These are phyloP conservation scores for Ctenosaura bakeri DNA, from an alignment of 2,797 vertebrate genomes.

Conservation along the genomic window DNA sequence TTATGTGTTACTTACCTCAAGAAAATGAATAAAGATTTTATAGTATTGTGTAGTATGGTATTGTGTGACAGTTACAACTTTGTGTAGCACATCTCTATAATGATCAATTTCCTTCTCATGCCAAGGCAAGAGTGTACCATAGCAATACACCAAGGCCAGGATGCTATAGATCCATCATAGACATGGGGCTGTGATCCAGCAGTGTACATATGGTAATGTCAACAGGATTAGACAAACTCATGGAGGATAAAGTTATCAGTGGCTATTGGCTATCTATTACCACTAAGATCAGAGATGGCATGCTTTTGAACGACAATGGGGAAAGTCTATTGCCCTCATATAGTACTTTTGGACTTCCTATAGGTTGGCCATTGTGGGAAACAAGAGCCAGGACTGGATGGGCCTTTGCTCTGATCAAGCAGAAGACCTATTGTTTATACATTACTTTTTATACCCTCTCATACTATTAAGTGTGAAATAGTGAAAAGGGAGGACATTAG, in stretches of 20 bases:
- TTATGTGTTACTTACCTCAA: neutral
- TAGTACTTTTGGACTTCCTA: neutral
- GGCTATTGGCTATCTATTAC: neutral
- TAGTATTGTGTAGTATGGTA: neutral
- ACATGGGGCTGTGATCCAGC: neutral
- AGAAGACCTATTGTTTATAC: neutral
- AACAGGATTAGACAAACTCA: neutral
- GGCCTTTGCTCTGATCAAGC: neutral
- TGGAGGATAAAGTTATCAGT: neutral
- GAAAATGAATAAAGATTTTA: neutral
- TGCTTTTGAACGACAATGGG: neutral
- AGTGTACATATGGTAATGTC: neutral
- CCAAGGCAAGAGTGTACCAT: neutral
- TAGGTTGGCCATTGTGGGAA: neutral
- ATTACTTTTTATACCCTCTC: neutral
- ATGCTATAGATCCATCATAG: neutral
- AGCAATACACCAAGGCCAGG: neutral
- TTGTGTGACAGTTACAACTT: neutral
- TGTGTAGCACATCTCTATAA: neutral
- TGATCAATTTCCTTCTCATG: neutral
- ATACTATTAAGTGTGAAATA: neutral
- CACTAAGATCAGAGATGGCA: neutral
- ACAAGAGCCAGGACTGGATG: neutral
- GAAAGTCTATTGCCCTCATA: neutral
- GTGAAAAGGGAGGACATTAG: neutral